Base-by-base conservation (phyloP, 92 coral and sea anemone species). In the Anthopleura xanthogrammica region DNA sequence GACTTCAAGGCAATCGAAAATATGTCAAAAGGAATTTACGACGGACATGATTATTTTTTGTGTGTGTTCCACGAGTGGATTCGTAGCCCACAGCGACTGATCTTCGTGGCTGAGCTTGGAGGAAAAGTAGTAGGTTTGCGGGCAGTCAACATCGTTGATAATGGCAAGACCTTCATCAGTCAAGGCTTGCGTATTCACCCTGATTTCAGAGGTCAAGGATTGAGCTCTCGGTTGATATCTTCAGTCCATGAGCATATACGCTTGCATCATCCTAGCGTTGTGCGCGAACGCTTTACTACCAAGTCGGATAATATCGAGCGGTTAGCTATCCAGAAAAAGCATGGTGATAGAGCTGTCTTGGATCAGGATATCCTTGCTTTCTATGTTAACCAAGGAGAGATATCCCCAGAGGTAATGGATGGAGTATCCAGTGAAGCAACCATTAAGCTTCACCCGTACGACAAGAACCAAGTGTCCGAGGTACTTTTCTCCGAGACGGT, bases 181-280 rank as follows among this genome's bases (percentile, higher is more conserved):
- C 98, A 95, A 65, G 95, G 98, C 40, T 70, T 95, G 62, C 98
- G 98, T 50, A 92, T 95, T 76, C 98, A 95, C 58, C 98, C 95
- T 56, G 81, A 82, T 66, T 95, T 80, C 84, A 94, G 98, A 40
- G 96, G 98, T 7, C 91, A 89, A 50, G 98, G 98, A 8, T 79
- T 95, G 62, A 95, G 98, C 46, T 77, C 95, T 5, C 90, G 89
- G 57, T 85, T 95, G 52, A 95, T 95, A 40, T 83, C 83, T 39
- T 91, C 95, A 20, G 95, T 90, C 20, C 98, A 94, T 72, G 92
- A 87, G 46, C 86, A 90, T 80, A 88, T 94, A 36, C 91, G 91
- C 73, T 56, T 79, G 16, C 85, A 94, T 46, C 88, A 90, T 77
- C 95, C 98, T 52, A 83, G 77, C 54, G 93, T 95, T 36, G 73